Conservation (phyloP, 2,888 invertebrate species). For the Chromoteleia sp. region DNA sequence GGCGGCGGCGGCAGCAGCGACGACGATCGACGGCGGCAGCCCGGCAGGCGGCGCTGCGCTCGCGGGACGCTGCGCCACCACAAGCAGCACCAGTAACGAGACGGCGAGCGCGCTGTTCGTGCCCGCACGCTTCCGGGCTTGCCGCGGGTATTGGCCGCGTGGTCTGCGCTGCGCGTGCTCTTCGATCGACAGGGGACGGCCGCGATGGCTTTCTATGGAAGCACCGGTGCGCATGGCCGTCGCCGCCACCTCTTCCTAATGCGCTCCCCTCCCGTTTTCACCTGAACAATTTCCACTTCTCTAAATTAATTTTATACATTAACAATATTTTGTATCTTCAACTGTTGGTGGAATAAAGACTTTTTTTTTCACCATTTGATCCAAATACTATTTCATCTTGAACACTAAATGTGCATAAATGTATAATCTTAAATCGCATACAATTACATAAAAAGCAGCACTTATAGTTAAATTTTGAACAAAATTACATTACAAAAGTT, state of each 20-base stretch:
- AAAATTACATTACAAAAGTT: no score
- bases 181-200: conserved; percentile 83
- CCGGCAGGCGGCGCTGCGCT: conserved; percentile 73
- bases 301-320: no score
- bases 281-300: conserved; percentile 52
- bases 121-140: conserved; percentile 41
- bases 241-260: conserved; percentile 85
- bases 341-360: no score
- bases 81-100: conserved; percentile 80
- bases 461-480: no score
- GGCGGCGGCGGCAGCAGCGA: conserved; percentile 52
- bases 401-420: no score
- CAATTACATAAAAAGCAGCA: no score
- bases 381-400: no score
- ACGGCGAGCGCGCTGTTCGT: conserved; percentile 50
- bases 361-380: no score
- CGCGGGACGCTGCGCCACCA: conserved; percentile 81
- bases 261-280: conserved; percentile 79
- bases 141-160: conserved; percentile 45
- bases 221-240: conserved; percentile 88
- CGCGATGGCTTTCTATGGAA: conserved; percentile 85
- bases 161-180: conserved; percentile 69
- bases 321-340: no score
- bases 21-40: conserved; percentile 67
- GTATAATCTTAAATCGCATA: no score